Evolutionary conservation across 2,113 vertebrate species (phyloP).

Genomic region (Lepisosteus oculatus): DNA sequence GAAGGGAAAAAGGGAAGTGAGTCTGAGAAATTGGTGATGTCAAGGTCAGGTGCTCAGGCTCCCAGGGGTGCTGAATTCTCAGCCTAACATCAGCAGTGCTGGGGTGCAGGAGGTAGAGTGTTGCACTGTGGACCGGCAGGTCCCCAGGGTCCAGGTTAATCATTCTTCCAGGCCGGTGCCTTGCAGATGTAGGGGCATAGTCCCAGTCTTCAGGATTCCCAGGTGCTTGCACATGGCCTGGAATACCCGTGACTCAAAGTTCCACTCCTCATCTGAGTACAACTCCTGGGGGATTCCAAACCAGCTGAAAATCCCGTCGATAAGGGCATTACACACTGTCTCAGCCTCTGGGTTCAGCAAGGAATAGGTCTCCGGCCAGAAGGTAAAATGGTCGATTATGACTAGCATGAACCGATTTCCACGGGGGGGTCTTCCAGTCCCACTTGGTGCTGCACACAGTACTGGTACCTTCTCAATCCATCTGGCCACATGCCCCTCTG

Average conservation of each 20-base stretch:
- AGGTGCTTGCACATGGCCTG: not conserved
- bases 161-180: not conserved
- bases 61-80: not conserved
- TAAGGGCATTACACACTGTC: not conserved
- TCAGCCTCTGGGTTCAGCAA: not conserved
- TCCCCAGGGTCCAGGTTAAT: not conserved
- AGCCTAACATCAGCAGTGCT: not conserved
- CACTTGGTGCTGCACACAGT: no score
- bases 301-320: not conserved
- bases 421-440: not conserved
- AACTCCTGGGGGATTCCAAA: not conserved
- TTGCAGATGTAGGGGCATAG: not conserved
- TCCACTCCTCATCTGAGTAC: not conserved
- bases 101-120: constrained; percentile 3
- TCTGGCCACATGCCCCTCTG: no score
- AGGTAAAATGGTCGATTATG: not conserved
- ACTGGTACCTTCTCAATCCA: no score
- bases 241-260: constrained; percentile 3
- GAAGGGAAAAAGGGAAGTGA: no score
- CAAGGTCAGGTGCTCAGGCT: no score
- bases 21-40: no score
- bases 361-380: not conserved
- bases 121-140: not conserved
- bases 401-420: not conserved
- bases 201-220: not conserved